Evolutionary conservation across 2,797 vertebrate genomes (phyloP), one percentile per base, ranked within the genome.

Genomic region (Tenualosa thibaudeaui): DNA sequence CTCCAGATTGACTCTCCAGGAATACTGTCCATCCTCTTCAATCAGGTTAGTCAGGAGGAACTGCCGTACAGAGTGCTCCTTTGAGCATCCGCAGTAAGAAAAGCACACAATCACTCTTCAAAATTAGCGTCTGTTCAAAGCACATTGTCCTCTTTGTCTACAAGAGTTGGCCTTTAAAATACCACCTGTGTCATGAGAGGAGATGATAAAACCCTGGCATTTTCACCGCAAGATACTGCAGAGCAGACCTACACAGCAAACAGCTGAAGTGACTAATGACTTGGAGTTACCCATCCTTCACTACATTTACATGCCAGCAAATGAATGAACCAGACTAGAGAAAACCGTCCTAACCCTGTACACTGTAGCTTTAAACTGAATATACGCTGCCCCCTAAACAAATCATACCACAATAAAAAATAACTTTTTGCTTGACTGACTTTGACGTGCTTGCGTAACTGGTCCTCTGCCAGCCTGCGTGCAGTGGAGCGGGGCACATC

Each of bases 1-100:
- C 1, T 97, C 96, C 91, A 99, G 85, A 91, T 99, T 99, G 82
- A 98, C 93, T 60, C 97, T 96, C 98, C 98, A 99, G 68, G 89
- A 0, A 0, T 97, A 96, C 37, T 85, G 93, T 8, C 96, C 97
- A 0, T 96, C 95, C 68, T 92, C 88, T 91, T 98, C 96, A 87
- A 97, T 95, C 90, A 99, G 93, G 92, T 99, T 99, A 58, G 97
- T 98, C 84, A 99, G 95, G 53, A 99, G 93, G 91, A 97, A 98
- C 92, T 97, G 96, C 50, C 98, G 96, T 51, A 97, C 90, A 0
- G 95, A 93, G 0, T 89, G 89, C 53, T 96, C 94, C 98, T 99
- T 89, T 8, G 68, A 71, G 22, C 22, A 86, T 51, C n/a, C 81
- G 56, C 24, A 87, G 85, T 17, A 49, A 49, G 71, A n/a, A 71